Evolutionary conservation across 2,113 vertebrate genomes (phyloP), one percentile per base, ranked within the genome.

Genomic region (Cyphotilapia sp.): DNA sequence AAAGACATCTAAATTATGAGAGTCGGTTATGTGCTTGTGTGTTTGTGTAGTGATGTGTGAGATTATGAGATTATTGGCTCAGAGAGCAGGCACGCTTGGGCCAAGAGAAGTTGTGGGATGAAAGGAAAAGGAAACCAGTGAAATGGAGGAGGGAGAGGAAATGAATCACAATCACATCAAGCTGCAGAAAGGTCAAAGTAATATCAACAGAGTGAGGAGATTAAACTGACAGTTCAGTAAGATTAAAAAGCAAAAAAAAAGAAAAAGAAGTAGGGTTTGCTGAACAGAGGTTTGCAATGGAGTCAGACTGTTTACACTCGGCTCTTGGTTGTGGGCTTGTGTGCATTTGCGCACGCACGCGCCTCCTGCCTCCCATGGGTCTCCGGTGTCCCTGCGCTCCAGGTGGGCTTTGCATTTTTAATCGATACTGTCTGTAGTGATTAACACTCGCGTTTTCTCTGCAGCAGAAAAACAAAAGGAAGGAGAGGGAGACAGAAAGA

Each of bases 391-490:
- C 94, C 93, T 82, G 90, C 88, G 51, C 95, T 96, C 90, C 95
- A 96, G 96, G 96, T 96, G 95, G 95, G 95, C 95, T 95, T 94
- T 96, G 94, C 94, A 96, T 96, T 96, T 96, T 96, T 96, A 95
- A 97, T 96, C 92, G 84, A 95, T 94, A 85, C 94, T 95, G 96
- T 96, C 95, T 95, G 95, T 95, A 94, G 92, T 96, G 93, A 96
- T 96, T 96, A 96, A 95, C 93, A 90, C 92, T 82, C 74, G 57
- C 78, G 74, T 91, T 93, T 87, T 92, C 91, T 92, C 82, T 76
- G 95, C 93, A 89, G 90, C 81, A 88, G 74, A 87, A 84, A 85
- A 91, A 84, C 61, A 76, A 83, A 87, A 87, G 78, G 83, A 9
- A 45, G 63, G 81, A 66, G 78, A 51, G 47, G 17, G 91, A 87